Evolutionary conservation across 2,888 invertebrate genomes (phyloP).

Genomic region (Heliconius ethilla): DNA sequence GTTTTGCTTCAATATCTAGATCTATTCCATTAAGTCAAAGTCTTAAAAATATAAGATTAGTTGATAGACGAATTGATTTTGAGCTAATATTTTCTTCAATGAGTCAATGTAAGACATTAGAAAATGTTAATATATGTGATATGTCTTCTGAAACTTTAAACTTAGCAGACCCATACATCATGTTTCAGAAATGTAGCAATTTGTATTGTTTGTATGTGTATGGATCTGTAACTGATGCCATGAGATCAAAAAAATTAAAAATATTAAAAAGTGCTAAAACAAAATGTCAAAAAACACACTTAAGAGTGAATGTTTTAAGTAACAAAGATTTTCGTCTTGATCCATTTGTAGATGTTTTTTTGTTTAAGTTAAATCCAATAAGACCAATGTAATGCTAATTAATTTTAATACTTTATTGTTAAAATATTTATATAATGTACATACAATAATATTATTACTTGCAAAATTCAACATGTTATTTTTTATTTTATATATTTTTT

Average conservation of each 20-base stretch:
- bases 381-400: slow-evolving; percentile 29
- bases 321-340: slow-evolving; percentile 49
- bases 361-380: slow-evolving; percentile 59
- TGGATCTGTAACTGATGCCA: slow-evolving; percentile 51
- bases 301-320: slow-evolving; percentile 50
- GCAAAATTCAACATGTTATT: not conserved
- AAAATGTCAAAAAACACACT: slow-evolving; percentile 50
- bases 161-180: slow-evolving; percentile 53
- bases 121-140: slow-evolving; percentile 65
- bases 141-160: slow-evolving; percentile 47
- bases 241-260: slow-evolving; percentile 49
- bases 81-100: slow-evolving; percentile 57
- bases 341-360: slow-evolving; percentile 62
- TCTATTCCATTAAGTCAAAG: slow-evolving; percentile 55
- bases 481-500: not conserved
- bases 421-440: not conserved
- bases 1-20: slow-evolving; percentile 52
- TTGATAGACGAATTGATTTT: slow-evolving; percentile 61
- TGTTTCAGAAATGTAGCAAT: slow-evolving; percentile 61
- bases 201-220: slow-evolving; percentile 61
- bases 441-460: slow-evolving; percentile 4
- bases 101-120: slow-evolving; percentile 60
- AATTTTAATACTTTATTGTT: slow-evolving; percentile 28
- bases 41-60: slow-evolving; percentile 64
- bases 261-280: slow-evolving; percentile 56